Evolutionary conservation across 1,140 invertebrate genomes (phyloP).

Genomic region (Plutomurus gul): DNA sequence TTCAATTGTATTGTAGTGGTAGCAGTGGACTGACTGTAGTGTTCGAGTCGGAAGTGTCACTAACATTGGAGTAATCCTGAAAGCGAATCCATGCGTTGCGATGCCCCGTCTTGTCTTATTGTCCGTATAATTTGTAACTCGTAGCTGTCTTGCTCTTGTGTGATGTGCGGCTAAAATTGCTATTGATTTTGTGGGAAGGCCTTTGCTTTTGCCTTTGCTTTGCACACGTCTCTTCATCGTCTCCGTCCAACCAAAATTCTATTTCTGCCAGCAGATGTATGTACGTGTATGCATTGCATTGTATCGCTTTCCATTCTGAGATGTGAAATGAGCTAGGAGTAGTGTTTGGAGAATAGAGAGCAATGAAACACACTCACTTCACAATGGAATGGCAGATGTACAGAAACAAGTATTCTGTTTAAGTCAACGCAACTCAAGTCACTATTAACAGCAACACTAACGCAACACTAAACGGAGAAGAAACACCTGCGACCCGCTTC

Average conservation of each 20-base stretch:
- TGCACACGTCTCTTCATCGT: background rate
- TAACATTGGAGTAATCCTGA: no score
- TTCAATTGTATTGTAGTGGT: no score
- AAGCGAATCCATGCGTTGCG: no score
- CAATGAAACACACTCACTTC: background rate
- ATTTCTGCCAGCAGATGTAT: no score
- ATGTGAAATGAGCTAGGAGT: background rate
- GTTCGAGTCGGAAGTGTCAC: no score
- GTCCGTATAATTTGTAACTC: slow-evolving; percentile 5
- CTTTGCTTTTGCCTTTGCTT: background rate
- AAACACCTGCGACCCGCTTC: slow-evolving; percentile 18
- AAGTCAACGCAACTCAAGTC: background rate
- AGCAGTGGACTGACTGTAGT: no score
- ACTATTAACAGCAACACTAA: background rate
- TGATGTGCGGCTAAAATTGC: background rate
- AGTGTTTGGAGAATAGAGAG: background rate
- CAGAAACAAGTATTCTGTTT: background rate
- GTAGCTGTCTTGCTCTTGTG: background rate
- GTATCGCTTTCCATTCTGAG: background rate
- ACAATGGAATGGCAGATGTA: background rate
- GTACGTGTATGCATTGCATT: background rate
- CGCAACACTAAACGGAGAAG: slow-evolving; percentile 7
- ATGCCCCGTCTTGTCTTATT: background rate
- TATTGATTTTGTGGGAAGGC: slow-evolving; percentile 6
- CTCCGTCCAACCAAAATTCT: background rate